Conservation (phyloP, 1,140 invertebrate species). For the Drosophila prosaltans region DNA sequence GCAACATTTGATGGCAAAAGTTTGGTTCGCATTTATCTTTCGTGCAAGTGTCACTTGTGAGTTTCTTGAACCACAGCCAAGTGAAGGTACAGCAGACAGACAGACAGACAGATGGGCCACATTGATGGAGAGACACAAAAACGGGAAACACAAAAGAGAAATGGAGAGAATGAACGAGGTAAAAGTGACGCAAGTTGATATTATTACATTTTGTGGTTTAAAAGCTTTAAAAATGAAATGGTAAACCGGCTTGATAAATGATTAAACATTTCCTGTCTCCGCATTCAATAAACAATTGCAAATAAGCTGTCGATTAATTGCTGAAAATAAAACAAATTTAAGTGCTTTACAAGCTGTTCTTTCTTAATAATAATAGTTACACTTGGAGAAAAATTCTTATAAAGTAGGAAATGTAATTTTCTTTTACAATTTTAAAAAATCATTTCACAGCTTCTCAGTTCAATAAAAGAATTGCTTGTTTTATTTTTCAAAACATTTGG, state of each 20-base stretch:
- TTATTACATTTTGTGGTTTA: slow-evolving; percentile 41
- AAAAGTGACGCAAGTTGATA: slow-evolving; percentile 12
- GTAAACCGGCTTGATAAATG: slow-evolving; percentile 47
- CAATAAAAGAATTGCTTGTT: no score
- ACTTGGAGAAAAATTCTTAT: not conserved
- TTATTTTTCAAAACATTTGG: not conserved
- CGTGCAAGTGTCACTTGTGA: slow-evolving; percentile 76
- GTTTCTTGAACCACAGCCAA: slow-evolving; percentile 79
- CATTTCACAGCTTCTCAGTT: no score
- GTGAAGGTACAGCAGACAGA: slow-evolving; percentile 18
- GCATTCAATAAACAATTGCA: slow-evolving; percentile 48
- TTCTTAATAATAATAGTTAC: not conserved
- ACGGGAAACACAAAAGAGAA: not conserved
- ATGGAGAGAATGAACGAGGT: not conserved
- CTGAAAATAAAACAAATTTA: slow-evolving; percentile 34
- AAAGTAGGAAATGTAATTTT: no score
- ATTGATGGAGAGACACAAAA: not conserved
- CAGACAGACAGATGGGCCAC: slow-evolving; percentile 22
- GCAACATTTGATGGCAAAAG: slow-evolving; percentile 81
- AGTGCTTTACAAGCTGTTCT: slow-evolving; percentile 16
- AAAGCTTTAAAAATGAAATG: slow-evolving; percentile 33
- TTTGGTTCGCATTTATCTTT: slow-evolving; percentile 79
- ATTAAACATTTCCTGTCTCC: slow-evolving; percentile 14
- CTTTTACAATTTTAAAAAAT: no score
- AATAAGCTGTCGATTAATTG: slow-evolving; percentile 41